phyloP scores from a whole-genome alignment of 1,140 invertebrate genomes.

The Heliconius congener region DNA sequence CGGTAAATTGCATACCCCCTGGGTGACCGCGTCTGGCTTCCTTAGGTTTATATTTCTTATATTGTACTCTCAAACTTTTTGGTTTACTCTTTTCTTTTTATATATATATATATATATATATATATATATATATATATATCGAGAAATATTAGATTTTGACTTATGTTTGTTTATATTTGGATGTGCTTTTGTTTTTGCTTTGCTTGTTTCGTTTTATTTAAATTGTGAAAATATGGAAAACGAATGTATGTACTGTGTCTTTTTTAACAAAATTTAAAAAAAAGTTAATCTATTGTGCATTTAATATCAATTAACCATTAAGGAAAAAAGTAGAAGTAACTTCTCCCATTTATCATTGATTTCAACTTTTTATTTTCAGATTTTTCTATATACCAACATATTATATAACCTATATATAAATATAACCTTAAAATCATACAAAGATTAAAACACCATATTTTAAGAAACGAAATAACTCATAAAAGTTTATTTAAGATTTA shows the following conservation, averaged over 20 bases:
- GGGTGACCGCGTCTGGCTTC: constrained; percentile 9
- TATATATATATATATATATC: not conserved
- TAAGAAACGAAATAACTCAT: not conserved
- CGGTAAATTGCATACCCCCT: constrained; percentile 11
- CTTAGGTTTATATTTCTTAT: not conserved
- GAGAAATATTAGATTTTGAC: not conserved
- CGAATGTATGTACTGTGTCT: no score
- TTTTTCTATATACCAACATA: no score
- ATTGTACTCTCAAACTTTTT: not conserved
- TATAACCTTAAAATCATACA: not conserved
- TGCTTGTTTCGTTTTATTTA: no score
- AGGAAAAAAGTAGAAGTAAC: no score
- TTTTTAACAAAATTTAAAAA: no score
- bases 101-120: not conserved
- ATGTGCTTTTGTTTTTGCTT: not conserved
- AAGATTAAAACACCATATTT: not conserved
- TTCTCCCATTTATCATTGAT: no score
- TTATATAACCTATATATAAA: no score
- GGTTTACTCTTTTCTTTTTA: not conserved
- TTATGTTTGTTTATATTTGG: not conserved
- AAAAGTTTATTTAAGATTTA: not conserved
- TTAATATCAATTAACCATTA: no score
- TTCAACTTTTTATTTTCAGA: no score
- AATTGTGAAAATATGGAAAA: no score
- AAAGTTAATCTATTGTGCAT: no score